Conservation (phyloP, 2,113 vertebrate species). For the Psilopogon haemacephalus region DNA sequence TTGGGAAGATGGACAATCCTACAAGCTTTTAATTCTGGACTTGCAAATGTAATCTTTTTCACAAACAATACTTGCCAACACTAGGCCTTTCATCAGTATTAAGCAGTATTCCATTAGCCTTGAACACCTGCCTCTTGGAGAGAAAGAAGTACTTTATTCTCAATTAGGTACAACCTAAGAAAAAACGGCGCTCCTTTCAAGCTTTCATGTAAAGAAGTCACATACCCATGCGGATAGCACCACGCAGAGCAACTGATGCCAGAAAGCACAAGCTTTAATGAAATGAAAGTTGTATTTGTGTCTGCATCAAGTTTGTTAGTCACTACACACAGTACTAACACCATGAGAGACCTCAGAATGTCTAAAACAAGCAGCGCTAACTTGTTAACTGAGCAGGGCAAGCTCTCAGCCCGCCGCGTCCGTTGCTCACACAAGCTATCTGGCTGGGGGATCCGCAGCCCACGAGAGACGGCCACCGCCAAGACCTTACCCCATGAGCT, state of each 20-base stretch:
- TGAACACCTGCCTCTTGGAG: neutral
- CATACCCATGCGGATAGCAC: neutral
- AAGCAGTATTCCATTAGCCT: neutral
- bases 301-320: neutral
- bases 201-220: neutral
- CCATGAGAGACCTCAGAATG: neutral
- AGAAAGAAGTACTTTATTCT: neutral
- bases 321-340: accelerated
- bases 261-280: neutral
- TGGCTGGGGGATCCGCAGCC: neutral
- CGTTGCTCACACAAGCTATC: neutral
- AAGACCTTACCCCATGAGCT: accelerated
- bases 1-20: neutral
- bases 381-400: neutral
- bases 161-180: neutral
- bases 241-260: neutral
- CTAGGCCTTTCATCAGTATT: neutral
- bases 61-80: neutral
- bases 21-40: neutral
- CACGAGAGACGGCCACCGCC: neutral
- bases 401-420: neutral
- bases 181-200: neutral
- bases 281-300: accelerated
- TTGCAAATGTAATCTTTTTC: neutral
- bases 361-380: accelerated